phyloP scores from a whole-genome alignment of 2,797 vertebrate genomes.

The Orientallactaga sibirica region DNA sequence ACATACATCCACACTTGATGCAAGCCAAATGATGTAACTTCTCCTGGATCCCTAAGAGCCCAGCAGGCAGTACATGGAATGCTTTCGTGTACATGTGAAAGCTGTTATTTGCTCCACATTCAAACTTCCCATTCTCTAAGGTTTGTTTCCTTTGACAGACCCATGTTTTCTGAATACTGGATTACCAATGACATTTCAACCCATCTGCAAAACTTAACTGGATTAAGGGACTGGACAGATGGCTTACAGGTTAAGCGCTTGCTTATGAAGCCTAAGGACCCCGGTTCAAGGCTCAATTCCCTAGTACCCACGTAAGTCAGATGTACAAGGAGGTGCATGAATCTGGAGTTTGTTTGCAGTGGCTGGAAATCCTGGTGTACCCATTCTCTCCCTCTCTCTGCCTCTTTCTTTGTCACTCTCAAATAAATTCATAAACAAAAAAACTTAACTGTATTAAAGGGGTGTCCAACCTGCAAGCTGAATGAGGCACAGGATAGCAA shows the following conservation, averaged over 20 bases:
- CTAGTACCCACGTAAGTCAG: no score
- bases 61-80: background rate
- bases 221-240: no score
- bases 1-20: background rate
- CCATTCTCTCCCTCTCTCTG: no score
- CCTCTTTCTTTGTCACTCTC: no score
- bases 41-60: background rate
- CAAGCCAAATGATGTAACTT: background rate
- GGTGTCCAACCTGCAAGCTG: no score
- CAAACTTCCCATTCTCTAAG: background rate
- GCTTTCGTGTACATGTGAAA: slow-evolving; percentile 7
- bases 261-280: no score
- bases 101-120: background rate
- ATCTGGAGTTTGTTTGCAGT: no score
- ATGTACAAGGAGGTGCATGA: no score
- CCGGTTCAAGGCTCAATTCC: no score
- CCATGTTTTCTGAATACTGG: background rate
- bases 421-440: background rate
- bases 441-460: background rate
- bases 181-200: background rate
- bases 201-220: background rate
- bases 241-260: no score
- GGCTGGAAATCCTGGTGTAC: no score
- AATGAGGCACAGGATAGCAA: no score
- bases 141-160: background rate